Percentiles rank a stretch among this genome's conserved stretches.
These are phyloP conservation scores for Mycogona germanica DNA, from an alignment of 2,888 invertebrate species.

Conservation along the genomic window DNA sequence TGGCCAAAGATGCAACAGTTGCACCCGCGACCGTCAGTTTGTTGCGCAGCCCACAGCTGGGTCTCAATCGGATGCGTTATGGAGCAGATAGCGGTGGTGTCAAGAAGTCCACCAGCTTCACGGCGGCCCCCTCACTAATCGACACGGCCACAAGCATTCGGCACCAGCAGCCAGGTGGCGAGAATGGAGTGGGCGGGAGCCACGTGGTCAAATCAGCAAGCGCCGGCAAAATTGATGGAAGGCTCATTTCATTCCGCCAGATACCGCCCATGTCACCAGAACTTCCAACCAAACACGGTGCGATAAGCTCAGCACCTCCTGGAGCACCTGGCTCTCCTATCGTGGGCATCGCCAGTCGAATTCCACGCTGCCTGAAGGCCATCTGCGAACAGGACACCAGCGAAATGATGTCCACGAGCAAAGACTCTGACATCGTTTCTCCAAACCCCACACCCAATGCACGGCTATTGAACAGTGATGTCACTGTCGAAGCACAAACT, in stretches of 20 bases:
- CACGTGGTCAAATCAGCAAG: conserved; percentile 13
- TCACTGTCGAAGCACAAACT: not conserved
- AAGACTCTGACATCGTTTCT: not conserved
- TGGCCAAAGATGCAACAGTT: conserved; percentile 4
- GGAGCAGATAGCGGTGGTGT: not conserved
- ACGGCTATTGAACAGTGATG: no score
- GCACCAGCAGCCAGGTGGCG: not conserved
- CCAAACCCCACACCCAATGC: not conserved
- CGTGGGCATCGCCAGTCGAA: conserved; percentile 14
- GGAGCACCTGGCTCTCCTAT: no score
- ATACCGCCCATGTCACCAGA: conserved; percentile 8
- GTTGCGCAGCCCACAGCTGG: conserved; percentile 6
- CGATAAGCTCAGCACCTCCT: not conserved
- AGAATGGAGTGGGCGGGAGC: not conserved
- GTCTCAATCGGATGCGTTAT: not conserved
- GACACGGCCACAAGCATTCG: no score
- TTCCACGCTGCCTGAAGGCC: conserved; percentile 11
- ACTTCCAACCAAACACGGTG: not conserved
- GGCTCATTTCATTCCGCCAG: not conserved
- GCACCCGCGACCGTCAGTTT: not conserved
- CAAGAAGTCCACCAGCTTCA: conserved; percentile 14
- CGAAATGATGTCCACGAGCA: not conserved
- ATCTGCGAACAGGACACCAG: conserved; percentile 9
- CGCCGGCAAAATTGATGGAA: conserved; percentile 8
- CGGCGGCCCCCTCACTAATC: not conserved